These are phyloP conservation scores for Formica aserva DNA, from an alignment of 2,888 invertebrate genomes.

Conservation along the genomic window DNA sequence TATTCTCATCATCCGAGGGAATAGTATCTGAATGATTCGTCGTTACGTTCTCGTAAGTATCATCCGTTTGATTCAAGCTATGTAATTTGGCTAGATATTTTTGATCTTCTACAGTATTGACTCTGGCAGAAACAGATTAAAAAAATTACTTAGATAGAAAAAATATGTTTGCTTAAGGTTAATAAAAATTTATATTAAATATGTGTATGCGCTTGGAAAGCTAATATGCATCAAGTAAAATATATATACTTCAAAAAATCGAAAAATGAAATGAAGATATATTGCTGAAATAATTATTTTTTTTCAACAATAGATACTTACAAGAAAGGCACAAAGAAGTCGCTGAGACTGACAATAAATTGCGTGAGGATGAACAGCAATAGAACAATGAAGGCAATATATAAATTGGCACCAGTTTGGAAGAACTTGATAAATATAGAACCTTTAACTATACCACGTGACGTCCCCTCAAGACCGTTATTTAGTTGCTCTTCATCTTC, in stretches of 20 bases:
- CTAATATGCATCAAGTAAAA: neutral
- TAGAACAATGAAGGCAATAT: slow-evolving; percentile 85
- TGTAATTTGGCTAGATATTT: slow-evolving; percentile 22
- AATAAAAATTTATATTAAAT: neutral
- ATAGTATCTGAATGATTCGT: slow-evolving; percentile 7
- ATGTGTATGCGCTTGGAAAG: neutral
- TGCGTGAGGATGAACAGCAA: slow-evolving; percentile 88
- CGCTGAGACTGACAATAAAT: slow-evolving; percentile 88
- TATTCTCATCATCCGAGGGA: slow-evolving; percentile 67
- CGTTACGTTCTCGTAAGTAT: slow-evolving; percentile 36
- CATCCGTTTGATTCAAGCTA: slow-evolving; percentile 14
- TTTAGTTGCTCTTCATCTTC: slow-evolving; percentile 77
- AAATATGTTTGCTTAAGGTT: neutral
- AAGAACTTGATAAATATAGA: slow-evolving; percentile 86
- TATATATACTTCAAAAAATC: neutral
- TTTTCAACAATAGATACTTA: slow-evolving; percentile 68
- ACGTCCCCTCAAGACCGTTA: slow-evolving; percentile 84
- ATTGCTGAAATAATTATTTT: neutral
- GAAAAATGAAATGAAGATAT: neutral
- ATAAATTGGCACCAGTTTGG: slow-evolving; percentile 87
- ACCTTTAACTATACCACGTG: slow-evolving; percentile 85
- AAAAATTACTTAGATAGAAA: neutral
- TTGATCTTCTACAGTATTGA: slow-evolving; percentile 87
- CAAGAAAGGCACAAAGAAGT: slow-evolving; percentile 88
- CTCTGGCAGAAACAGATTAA: slow-evolving; percentile 86